Evolutionary conservation across 2,888 invertebrate species (phyloP).

Genomic region (Caenorhabditis drosophilae): DNA sequence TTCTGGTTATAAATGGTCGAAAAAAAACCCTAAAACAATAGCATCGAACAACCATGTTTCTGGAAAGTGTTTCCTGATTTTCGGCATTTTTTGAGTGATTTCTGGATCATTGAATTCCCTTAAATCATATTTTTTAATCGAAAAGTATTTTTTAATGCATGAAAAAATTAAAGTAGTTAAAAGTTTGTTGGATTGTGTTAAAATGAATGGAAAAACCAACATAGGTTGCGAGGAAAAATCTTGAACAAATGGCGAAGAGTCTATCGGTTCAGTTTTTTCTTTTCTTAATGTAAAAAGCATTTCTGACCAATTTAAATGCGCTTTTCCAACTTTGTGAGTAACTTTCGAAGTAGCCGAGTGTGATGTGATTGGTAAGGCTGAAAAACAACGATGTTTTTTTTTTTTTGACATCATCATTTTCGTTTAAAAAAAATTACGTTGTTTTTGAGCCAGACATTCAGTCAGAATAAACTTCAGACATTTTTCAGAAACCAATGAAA

Average conservation of each 20-base stretch:
- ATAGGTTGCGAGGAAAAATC: no score
- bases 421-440: no score
- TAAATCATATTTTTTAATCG: conserved; percentile 6
- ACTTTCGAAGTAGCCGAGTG: no score
- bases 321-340: conserved; percentile 1
- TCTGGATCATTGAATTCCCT: conserved; percentile 31
- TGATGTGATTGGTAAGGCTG: conserved; percentile 13
- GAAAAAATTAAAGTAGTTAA: no score
- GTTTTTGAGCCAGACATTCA: no score
- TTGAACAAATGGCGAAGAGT: no score
- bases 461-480: conserved; percentile 22
- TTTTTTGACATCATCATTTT: background rate
- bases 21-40: conserved; percentile 46
- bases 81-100: conserved; percentile 6
- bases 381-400: background rate
- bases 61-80: conserved; percentile 51
- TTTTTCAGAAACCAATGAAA: conserved; percentile 26
- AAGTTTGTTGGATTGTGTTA: no score
- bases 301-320: no score
- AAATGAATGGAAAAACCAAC: background rate
- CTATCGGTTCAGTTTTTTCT: no score
- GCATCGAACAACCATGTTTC: conserved; percentile 67
- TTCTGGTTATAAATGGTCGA: no score
- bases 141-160: background rate
- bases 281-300: no score